Evolutionary conservation across 1,140 invertebrate genomes (phyloP), one percentile per base, ranked within the genome.

Genomic region (Heliconius eleuchia): DNA sequence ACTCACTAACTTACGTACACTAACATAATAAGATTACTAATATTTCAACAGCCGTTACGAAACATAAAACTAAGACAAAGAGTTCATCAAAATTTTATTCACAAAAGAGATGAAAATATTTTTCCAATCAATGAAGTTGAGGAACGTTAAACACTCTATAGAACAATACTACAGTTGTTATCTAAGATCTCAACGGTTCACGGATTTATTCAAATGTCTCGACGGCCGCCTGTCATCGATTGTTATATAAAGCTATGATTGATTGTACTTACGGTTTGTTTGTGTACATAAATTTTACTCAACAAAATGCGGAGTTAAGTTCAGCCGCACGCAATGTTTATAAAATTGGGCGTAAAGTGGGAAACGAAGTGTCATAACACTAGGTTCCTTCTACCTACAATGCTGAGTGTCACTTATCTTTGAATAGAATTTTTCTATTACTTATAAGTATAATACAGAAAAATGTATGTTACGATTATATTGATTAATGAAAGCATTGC

Each of bases 71-170:
- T 16, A 66, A 66, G 27, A 66, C 60, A 66, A 66, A 27, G 23
- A 66, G 23, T 30, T 66, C 60, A 66, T 66, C 60, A 66, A 66
- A 66, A 66, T 16, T 30, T 66, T 66, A 66, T 30, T 66, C 27
- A 76, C 57, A 76, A 60, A 76, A 23, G 19, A 19, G 9, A 76
- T 50, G 74, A 71, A 76, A 55, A 76, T 76, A 76, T 76, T 76
- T 76, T 76, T 76, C 74, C 74, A 30, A 76, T 76, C 74, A 50
- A 46, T 23, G 74, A 70, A 50, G n/a, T 19, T 27, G 23, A 16
- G 60, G 74, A 76, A 70, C 60, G 60, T 30, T 55, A 18, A 52
- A 37, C 1, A 19, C 42, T 76, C 60, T 70, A 76, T 76, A 70
- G 74, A 76, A 76, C 74, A 76, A 76, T 76, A 42, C 57, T 23